Evolutionary conservation across 2,797 vertebrate genomes (phyloP).

Genomic region (Diceros bicornis): DNA sequence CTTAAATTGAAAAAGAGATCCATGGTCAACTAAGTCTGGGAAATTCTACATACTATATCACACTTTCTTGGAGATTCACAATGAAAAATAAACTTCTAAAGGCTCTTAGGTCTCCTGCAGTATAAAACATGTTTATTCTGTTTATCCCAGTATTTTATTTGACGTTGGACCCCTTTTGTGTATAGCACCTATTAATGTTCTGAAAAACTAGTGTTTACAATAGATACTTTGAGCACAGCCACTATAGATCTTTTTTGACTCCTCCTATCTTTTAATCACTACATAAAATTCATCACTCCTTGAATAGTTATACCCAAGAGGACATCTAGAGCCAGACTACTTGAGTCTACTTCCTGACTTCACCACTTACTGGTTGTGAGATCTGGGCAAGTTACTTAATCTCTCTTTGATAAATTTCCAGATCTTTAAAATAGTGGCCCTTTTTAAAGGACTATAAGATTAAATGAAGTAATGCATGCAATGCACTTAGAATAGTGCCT

Average conservation of each 20-base stretch:
- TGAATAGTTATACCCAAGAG: not conserved
- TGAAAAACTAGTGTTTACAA: constrained; percentile 1
- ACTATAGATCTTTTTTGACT: not conserved
- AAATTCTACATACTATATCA: not conserved
- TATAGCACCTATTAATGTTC: not conserved
- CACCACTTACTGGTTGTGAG: not conserved
- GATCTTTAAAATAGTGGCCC: not conserved
- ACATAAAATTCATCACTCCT: not conserved
- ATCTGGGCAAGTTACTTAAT: not conserved
- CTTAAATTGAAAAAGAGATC: constrained; percentile 19
- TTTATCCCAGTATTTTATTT: constrained; percentile 46
- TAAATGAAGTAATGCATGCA: not conserved
- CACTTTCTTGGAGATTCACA: not conserved
- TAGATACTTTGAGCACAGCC: not conserved
- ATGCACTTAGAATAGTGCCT: not conserved
- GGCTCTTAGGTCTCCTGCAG: not conserved
- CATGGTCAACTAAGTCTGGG: not conserved
- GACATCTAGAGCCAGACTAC: not conserved
- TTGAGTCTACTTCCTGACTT: not conserved
- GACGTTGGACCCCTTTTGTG: not conserved
- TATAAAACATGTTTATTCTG: constrained; percentile 35
- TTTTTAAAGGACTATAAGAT: not conserved
- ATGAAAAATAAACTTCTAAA: constrained; percentile 47
- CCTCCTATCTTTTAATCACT: not conserved
- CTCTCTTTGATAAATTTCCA: not conserved